Base-by-base conservation (phyloP, 2,888 invertebrate species). In the Agrochola lychnidis region DNA sequence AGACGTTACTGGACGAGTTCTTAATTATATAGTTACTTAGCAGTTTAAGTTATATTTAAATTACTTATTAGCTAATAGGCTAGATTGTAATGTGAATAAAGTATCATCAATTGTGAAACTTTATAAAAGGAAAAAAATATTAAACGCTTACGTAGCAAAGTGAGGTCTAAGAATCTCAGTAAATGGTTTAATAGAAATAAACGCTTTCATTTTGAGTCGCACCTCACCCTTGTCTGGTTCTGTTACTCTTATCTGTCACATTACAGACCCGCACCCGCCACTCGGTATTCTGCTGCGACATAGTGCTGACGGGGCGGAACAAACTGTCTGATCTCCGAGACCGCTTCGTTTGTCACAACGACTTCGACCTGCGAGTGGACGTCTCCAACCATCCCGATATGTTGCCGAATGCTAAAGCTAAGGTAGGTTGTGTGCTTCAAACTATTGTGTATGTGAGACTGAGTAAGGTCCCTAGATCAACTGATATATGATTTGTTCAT, bases 271-370 rank as follows among this genome's bases (percentile, higher is more conserved):
- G 93, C 56, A 84, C 86, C 0, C 93, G 95, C 0, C 94, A 94
- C 86, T 94, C 94, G 0, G 88, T 95, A 76, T 93, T 95, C 91
- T 89, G 88, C 83, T 91, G 91, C 85, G 95, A 95, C 90, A 85
- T 94, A 53, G 79, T 94, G 79, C 45, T 93, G 86, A 61, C 88
- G 66, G 96, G 96, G 0, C 88, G 93, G 22, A 98, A 98, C 91
- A 96, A 95, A 42, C 95, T 99, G 82, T 95, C 97, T n/a, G 97
- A 97, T 67, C 94, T 99, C 59, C 97, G 98, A 4, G 98, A 99
- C 90, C 97, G 97, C 85, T 97, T 99, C 83, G 94, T 96, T 30
- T 99, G 99, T 92, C 93, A 97, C 69, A 97, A 98, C 84, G 98
- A 99, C 92, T 91, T 96, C 36, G 97, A 97, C 75, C 94, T 97